phyloP scores from a whole-genome alignment of 53 echinoderm and acorn worm genomes.

The Arbacia lixula region DNA sequence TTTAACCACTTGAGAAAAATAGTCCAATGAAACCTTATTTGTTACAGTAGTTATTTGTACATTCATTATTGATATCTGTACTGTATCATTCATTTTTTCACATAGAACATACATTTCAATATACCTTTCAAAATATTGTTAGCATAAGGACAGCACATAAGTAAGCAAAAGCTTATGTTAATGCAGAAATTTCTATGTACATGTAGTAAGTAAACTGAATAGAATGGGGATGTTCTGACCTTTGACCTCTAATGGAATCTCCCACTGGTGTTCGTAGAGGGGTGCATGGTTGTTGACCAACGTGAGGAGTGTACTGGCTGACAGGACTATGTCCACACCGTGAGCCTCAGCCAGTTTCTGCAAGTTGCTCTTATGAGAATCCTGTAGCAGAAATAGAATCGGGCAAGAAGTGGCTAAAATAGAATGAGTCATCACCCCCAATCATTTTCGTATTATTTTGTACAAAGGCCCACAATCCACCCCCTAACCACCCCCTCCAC shows the following conservation, averaged over 20 bases:
- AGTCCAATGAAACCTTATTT: too few relatives aligned
- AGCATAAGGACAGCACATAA: background rate
- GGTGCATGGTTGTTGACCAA: conserved; percentile 88
- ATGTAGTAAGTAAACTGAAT: too few relatives aligned
- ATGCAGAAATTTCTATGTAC: background rate
- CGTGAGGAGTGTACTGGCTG: conserved; percentile 67
- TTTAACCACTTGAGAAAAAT: too few relatives aligned
- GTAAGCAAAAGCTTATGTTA: background rate
- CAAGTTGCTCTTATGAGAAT: background rate
- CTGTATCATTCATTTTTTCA: too few relatives aligned
- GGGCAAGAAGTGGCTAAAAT: background rate
- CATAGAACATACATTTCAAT: too few relatives aligned
- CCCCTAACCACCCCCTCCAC: too few relatives aligned
- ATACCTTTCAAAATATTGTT: background rate
- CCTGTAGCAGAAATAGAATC: background rate
- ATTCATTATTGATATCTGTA: too few relatives aligned
- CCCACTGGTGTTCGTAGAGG: conserved; percentile 90
- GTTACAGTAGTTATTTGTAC: too few relatives aligned
- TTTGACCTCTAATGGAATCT: conserved; percentile 84
- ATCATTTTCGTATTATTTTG: too few relatives aligned
- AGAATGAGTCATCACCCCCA: background rate
- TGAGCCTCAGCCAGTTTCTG: conserved; percentile 21
- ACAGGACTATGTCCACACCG: conserved; percentile 78
- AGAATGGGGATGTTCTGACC: background rate
- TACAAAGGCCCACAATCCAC: too few relatives aligned